Evolutionary conservation across 1,140 invertebrate genomes (phyloP).

Genomic region (Holcopasites calliopsidis): DNA sequence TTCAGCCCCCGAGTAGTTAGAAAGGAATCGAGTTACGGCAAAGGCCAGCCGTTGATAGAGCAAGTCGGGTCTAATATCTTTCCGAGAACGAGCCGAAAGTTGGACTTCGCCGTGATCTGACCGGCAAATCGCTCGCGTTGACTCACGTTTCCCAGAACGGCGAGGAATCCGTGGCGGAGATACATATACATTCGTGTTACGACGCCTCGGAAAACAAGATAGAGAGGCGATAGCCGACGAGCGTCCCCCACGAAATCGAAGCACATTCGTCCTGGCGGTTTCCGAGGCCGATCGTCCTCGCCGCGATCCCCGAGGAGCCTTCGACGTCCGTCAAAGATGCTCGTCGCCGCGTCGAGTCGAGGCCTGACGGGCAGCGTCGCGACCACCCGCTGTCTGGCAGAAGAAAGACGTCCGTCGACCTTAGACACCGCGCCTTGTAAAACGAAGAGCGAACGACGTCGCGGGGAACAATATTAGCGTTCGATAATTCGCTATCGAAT

Average conservation of each 20-base stretch:
- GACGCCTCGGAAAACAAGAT: not conserved
- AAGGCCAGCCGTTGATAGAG: not conserved
- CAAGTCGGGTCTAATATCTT: conserved; percentile 2
- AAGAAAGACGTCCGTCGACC: not conserved
- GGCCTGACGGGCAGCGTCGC: not conserved
- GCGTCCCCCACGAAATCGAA: not conserved
- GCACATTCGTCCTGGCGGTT: not conserved
- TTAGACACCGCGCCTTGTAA: not conserved
- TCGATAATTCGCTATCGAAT: not conserved
- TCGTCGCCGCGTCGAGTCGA: not conserved
- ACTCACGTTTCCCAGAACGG: conserved; percentile 12
- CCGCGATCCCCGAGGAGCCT: not conserved
- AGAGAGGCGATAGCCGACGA: no score
- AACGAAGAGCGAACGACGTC: not conserved
- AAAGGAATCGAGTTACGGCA: not conserved
- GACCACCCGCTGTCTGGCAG: not conserved
- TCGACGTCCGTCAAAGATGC: no score
- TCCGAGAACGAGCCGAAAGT: not conserved
- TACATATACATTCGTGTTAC: not conserved
- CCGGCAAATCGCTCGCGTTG: not conserved
- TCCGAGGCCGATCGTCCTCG: not conserved
- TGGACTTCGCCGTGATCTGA: not conserved
- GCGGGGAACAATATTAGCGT: not conserved
- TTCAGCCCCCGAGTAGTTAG: no score
- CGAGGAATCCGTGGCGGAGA: not conserved